Conservation (phyloP, 2,113 vertebrate genomes). For the Haemorhous mexicanus region DNA sequence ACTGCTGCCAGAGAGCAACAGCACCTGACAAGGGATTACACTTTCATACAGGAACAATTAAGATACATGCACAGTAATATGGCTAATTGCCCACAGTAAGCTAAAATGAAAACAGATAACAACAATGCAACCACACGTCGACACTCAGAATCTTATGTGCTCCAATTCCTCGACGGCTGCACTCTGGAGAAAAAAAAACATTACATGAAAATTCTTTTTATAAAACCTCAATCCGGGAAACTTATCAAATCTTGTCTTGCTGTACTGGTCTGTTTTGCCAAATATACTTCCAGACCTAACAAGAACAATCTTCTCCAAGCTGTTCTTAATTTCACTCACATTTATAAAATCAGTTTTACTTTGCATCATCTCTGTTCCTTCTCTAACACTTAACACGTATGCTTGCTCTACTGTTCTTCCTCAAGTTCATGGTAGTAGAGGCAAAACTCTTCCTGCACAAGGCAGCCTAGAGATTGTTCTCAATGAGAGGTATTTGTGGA, state of each 20-base stretch:
- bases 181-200: not conserved
- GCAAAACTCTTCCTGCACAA: not conserved
- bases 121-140: not conserved
- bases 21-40: not conserved
- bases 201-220: not conserved
- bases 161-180: not conserved
- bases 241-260: not conserved
- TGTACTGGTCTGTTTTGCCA: not conserved
- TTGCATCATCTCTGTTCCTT: not conserved
- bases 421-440: not conserved
- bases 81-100: not conserved
- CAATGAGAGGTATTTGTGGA: slow-evolving; percentile 32
- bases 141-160: not conserved
- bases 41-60: not conserved
- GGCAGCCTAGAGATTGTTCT: not conserved
- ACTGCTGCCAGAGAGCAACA: not conserved
- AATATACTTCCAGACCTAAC: slow-evolving; percentile 2
- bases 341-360: slow-evolving; percentile 4
- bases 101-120: not conserved
- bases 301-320: slow-evolving; percentile 12
- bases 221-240: slow-evolving; percentile 13
- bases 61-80: not conserved
- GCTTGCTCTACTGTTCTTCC: not conserved
- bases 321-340: slow-evolving; percentile 20
- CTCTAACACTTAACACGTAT: not conserved